Base-by-base conservation (phyloP, 2,113 vertebrate species). In the Sula dactylatra region DNA sequence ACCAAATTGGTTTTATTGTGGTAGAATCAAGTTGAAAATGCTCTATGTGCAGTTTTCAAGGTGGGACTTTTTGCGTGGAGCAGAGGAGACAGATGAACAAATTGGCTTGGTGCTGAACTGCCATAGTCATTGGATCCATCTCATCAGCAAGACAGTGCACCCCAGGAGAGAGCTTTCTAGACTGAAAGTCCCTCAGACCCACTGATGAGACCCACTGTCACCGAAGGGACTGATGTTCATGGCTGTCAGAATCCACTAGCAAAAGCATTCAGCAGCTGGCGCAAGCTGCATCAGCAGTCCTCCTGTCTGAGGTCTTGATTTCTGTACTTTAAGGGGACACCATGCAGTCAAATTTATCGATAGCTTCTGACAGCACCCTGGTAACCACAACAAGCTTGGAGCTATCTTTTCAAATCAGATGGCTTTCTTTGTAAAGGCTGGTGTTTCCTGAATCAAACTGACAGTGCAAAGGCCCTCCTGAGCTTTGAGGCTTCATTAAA, bases 201-300 rank as follows among this genome's bases (percentile, higher is more conserved):
- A 49, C 2, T 0, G 0, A 3, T 22, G 36, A 62, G 26, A 38
- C 32, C 10, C 16, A 8, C 5, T 52, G 47, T 52, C 47, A 66
- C 49, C 2, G 0, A 40, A 38, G n/a, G 78, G 17, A 24, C 56
- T 55, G n/a, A n/a, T n/a, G 18, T 59, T 77, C 66, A n/a, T 38
- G 83, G 31, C 67, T 88, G 62, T 50, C 65, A 67, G 54, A 45
- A 47, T 19, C 44, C 40, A 3, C 4, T 4, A 55, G 55, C 42
- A 69, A 29, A 42, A 13, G 6, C 21, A 0, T 9, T 50, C 55
- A 55, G 86, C 26, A 19, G 54, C 79, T 61, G 80, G 67, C 77
- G 40, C 2, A 1, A 55, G 73, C 78, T 93, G 66, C 11, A 8
- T 31, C 55, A 87, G 69, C 82, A 73, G 29, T 36, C 50, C 36